Evolutionary conservation across 2,797 vertebrate genomes (phyloP), one percentile per base, ranked within the genome.

Genomic region (Atherinosoma microstoma): DNA sequence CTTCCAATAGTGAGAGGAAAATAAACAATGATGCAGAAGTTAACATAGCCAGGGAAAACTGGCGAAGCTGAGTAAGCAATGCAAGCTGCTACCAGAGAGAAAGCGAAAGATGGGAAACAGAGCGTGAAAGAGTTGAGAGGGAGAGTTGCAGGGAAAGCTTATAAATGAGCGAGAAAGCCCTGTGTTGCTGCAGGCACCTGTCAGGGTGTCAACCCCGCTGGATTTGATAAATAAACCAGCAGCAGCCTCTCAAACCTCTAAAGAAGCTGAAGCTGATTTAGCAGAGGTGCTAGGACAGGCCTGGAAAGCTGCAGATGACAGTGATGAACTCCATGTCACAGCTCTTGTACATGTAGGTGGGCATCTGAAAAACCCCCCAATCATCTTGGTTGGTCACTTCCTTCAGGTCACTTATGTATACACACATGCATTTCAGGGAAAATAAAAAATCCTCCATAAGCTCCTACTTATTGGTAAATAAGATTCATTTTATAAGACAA

Each of bases 171-270:
- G 11, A 63, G 42, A 30, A 51, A 70, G 42, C 22, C 49, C 24
- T 0, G 20, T 60, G 67, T 64, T 64, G 72, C 80, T 83, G 80
- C 76, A 76, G 87, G 79, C 53, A 76, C 47, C 72, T 76, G 87
- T 78, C 83, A 77, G 76, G 53, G 27, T 76, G 84, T 82, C 83
- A 81, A 76, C 60, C 42, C 64, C 54, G 36, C 59, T 62, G 65
- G 51, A 75, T 80, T 81, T 74, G 80, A 91, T 89, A 78, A 89
- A 87, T 89, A 87, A 92, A 84, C 75, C 80, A 89, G 76, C 77
- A 83, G 79, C 67, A 84, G 71, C 77, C 40, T 77, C 59, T 80
- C 73, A 66, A 29, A 57, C 70, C 67, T 58, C 77, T 3, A 30
- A 70, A 80, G 62, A 66, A 73, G 58, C 70, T 40, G 76, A 34